Evolutionary conservation across 2,888 invertebrate genomes (phyloP).

Genomic region (Rotaria socialis): DNA sequence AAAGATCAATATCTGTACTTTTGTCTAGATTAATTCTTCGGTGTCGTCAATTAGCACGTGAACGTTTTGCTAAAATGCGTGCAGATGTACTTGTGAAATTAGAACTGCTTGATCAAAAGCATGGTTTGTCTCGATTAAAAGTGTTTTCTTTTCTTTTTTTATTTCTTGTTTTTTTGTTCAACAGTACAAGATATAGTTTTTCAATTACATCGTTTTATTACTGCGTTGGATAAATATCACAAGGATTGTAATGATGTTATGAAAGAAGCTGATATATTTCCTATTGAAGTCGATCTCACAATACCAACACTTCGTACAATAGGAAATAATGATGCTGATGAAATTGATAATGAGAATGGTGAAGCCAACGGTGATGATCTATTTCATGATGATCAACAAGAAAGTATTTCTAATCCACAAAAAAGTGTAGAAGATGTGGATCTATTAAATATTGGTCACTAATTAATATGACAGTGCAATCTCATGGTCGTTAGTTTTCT

Average conservation of each 20-base stretch:
- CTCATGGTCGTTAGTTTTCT: neutral
- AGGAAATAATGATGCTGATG: neutral
- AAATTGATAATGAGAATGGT: neutral
- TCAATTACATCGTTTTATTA: constrained; percentile 72
- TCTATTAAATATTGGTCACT: constrained; percentile 21
- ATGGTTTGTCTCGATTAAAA: constrained; percentile 63
- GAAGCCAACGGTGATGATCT: neutral
- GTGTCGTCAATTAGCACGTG: constrained; percentile 87
- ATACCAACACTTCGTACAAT: neutral
- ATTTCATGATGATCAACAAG: neutral
- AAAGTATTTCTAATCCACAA: neutral
- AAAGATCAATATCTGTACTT: constrained; percentile 53
- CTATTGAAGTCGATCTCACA: constrained; percentile 85
- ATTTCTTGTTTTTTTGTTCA: constrained; percentile 47
- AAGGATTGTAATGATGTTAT: constrained; percentile 73
- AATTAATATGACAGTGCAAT: neutral
- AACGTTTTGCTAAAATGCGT: constrained; percentile 74
- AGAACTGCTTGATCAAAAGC: constrained; percentile 95
- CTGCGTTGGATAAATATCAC: constrained; percentile 74
- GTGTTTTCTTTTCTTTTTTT: neutral
- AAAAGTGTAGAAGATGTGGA: neutral
- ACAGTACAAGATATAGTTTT: constrained; percentile 79
- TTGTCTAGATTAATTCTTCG: constrained; percentile 74
- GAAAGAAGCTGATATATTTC: constrained; percentile 73
- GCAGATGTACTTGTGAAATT: constrained; percentile 79